These are phyloP conservation scores for Machimus atricapillus DNA, from an alignment of 2,888 invertebrate species.

Conservation along the genomic window DNA sequence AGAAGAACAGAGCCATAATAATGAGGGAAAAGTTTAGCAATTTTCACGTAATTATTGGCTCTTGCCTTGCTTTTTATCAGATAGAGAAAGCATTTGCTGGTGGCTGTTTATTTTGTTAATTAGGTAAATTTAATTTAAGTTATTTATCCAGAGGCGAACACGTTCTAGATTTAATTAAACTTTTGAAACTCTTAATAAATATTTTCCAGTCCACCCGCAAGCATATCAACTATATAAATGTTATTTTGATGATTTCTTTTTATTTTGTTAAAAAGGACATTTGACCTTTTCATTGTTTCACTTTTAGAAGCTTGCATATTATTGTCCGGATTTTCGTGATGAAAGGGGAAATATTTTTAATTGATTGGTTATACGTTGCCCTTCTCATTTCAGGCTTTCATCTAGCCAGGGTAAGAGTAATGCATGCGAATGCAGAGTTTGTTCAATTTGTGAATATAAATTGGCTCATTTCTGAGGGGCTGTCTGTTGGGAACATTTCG, in stretches of 20 bases:
- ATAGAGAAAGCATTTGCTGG: background rate
- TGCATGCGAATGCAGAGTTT: background rate
- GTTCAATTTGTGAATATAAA: background rate
- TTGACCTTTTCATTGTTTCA: background rate
- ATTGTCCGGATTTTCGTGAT: background rate
- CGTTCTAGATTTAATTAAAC: background rate
- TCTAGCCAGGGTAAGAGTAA: background rate
- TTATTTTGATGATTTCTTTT: background rate
- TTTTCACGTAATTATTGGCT: background rate
- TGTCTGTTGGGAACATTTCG: background rate
- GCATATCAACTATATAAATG: background rate
- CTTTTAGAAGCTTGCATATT: background rate
- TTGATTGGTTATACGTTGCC: background rate
- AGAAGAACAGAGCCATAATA: background rate
- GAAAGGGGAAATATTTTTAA: background rate
- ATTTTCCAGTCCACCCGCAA: background rate
- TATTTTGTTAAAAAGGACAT: background rate
- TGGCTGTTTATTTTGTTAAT: background rate
- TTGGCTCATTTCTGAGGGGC: background rate
- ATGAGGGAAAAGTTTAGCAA: background rate
- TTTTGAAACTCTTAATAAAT: background rate
- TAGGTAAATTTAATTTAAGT: background rate
- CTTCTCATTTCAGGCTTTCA: background rate
- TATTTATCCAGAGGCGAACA: background rate
- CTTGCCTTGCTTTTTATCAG: background rate